Conservation (phyloP, 1,140 invertebrate species). For the Atta colombica region DNA sequence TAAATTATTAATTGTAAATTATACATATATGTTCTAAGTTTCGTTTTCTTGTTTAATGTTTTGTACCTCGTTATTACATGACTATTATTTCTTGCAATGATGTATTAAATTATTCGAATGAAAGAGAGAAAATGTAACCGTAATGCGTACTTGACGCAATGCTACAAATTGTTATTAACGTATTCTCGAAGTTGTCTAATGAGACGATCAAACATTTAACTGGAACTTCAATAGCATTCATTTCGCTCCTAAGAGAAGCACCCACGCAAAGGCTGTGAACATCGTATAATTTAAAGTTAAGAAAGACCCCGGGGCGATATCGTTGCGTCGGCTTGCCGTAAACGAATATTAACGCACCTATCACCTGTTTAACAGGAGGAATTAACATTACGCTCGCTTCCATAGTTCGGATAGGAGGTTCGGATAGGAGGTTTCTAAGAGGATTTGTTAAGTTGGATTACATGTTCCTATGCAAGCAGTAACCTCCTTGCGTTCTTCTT, state of each 20-base stretch:
- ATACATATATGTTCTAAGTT: background rate
- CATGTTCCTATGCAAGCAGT: slow-evolving; percentile 42
- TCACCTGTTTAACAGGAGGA: slow-evolving; percentile 55
- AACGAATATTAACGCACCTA: slow-evolving; percentile 58
- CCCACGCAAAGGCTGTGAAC: slow-evolving; percentile 23
- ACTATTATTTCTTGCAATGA: background rate
- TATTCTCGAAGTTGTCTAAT: slow-evolving; percentile 44
- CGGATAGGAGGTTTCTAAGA: slow-evolving; percentile 21
- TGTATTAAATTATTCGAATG: background rate
- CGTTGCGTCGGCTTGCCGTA: slow-evolving; percentile 43
- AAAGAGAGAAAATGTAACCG: background rate
- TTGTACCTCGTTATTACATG: background rate
- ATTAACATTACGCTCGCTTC: slow-evolving; percentile 49
- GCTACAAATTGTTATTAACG: slow-evolving; percentile 51
- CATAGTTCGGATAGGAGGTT: slow-evolving; percentile 5
- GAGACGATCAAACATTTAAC: slow-evolving; percentile 48
- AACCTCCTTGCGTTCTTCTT: slow-evolving; percentile 22
- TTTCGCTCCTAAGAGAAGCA: background rate
- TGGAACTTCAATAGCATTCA: slow-evolving; percentile 38
- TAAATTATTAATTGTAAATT: background rate
- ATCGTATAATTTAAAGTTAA: slow-evolving; percentile 59
- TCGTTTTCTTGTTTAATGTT: background rate
- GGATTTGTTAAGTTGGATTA: slow-evolving; percentile 59
- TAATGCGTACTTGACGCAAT: background rate
- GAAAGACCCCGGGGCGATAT: slow-evolving; percentile 43